Evolutionary conservation across 1,140 invertebrate species (phyloP), one percentile per base, ranked within the genome.

Genomic region (Tetranychus urticae): DNA sequence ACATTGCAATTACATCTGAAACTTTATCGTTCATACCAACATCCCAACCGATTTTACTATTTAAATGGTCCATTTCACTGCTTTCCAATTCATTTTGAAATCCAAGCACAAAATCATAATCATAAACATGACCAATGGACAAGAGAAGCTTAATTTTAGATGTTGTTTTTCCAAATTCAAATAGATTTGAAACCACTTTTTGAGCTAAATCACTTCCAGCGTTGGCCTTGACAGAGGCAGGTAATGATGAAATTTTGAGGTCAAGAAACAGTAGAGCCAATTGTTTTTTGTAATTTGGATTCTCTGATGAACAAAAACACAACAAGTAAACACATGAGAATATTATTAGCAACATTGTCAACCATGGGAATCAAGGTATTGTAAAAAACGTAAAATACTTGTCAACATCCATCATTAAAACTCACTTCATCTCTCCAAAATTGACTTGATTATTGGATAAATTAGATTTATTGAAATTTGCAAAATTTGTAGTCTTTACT

Each of bases 161-260:
- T 13, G 31, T 35, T 5, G 45, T 34, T 58, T 45, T 34, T 13
- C 23, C 62, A 8, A 13, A 45, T 31, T 64, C 56, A 58, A 62
- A 68, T n/a, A 68, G 42, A 61, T 66, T 45, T n/a, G 61, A 55
- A 12, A 67, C 31, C 7, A 68, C 14, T 39, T 47, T 58, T 2
- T 56, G 58, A 13, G 67, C 66, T 3, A 68, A 14, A 37, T 68
- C 62, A 10, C 56, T n/a, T 2, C 67, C 67, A 2, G 67, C 65
- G 13, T 45, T 52, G 14, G 36, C 56, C 45, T 67, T 65, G 10
- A 63, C 61, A 6, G 23, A 48, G 52, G 52, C 61, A 13, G 39
- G n/a, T 23, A 68, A 55, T 36, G 56, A 34, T 0, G 45, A 56
- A 36, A 67, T 23, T 56, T 68, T 68, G 12, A 68, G 56, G 48